Evolutionary conservation across 2,797 vertebrate genomes (phyloP).

Genomic region (Sebastes trivittatus): DNA sequence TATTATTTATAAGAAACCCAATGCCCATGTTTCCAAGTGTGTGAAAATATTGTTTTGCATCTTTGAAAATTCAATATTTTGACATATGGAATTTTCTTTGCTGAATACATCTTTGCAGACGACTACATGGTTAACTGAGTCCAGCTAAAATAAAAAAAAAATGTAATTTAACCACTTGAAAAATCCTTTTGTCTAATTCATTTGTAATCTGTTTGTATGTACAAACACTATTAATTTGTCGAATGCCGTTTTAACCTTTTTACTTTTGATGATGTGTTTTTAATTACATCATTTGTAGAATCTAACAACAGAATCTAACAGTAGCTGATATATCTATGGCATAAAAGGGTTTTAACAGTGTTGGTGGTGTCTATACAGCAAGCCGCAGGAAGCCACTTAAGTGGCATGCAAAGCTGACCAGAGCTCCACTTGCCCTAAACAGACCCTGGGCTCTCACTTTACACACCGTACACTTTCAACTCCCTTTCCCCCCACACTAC

Average conservation of each 20-base stretch:
- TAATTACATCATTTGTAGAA: neutral
- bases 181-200: neutral
- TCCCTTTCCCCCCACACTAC: constrained; percentile 51
- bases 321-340: neutral
- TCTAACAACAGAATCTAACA: neutral
- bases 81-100: too few relatives aligned
- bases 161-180: neutral
- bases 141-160: neutral
- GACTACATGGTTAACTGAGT: neutral
- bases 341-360: neutral
- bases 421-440: constrained; percentile 59
- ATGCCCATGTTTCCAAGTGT: neutral
- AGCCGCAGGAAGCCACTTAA: constrained; percentile 45
- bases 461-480: constrained; percentile 57
- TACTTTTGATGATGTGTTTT: neutral
- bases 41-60: neutral
- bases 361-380: constrained; percentile 23
- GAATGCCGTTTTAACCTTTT: neutral
- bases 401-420: constrained; percentile 53
- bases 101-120: neutral
- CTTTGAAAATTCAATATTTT: too few relatives aligned
- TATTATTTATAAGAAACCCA: neutral
- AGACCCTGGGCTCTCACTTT: constrained; percentile 63
- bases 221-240: neutral
- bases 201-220: neutral